Percentiles rank a stretch among this genome's conserved stretches.
Evolutionary conservation across 2,888 invertebrate species (phyloP).

Genomic region (Caenorhabditis sp.): DNA sequence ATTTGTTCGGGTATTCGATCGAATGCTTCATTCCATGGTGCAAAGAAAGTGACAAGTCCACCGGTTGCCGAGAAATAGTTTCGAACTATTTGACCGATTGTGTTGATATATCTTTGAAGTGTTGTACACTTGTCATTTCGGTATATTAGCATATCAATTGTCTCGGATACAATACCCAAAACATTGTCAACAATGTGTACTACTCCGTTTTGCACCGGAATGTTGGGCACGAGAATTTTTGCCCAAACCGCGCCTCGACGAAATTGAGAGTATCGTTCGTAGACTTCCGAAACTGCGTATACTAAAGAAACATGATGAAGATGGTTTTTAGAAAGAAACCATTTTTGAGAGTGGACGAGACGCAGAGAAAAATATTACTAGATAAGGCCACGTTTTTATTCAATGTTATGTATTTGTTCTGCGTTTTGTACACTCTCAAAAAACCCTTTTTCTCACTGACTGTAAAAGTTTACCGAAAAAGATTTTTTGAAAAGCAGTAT

Average conservation of each 20-base stretch:
- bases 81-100: conserved; percentile 66
- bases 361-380: no score
- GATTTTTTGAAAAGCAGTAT: no score
- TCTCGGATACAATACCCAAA: conserved; percentile 69
- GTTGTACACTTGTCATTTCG: conserved; percentile 63
- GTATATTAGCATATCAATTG: conserved; percentile 64
- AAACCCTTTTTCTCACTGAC: no score
- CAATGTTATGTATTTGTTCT: no score
- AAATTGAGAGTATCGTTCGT: conserved; percentile 70
- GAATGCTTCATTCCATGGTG: conserved; percentile 71
- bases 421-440: no score
- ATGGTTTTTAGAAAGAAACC: background rate
- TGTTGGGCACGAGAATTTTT: conserved; percentile 70
- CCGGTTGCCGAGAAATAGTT: conserved; percentile 69
- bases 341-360: no score
- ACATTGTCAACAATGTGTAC: conserved; percentile 71
- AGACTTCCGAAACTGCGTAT: conserved; percentile 70
- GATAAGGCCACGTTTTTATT: no score
- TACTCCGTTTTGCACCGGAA: conserved; percentile 71
- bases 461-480: no score
- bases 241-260: conserved; percentile 71
- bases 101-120: conserved; percentile 70
- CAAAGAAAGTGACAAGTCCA: conserved; percentile 70
- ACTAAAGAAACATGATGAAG: conserved; percentile 46
- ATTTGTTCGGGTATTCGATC: conserved; percentile 70